A percentile compares a stretch with the other conserved stretches of the same genome.
phyloP scores from a whole-genome alignment of 2,797 vertebrate genomes.

The Hemibagrus guttatus region DNA sequence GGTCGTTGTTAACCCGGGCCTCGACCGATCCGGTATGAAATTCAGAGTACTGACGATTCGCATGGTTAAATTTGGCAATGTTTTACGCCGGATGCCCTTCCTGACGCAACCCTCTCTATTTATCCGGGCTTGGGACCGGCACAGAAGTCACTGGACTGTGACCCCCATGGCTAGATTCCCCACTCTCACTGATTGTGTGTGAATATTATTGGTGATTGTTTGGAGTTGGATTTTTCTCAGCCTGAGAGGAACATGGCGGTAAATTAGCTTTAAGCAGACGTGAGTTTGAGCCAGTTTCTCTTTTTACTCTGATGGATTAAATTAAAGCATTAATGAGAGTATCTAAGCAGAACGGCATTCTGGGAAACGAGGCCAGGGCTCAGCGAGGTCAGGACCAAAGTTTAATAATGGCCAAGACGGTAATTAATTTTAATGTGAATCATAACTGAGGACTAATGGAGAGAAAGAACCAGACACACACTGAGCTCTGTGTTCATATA shows the following conservation, averaged over 20 bases:
- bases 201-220: not conserved
- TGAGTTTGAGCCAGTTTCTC: not conserved
- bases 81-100: too few relatives aligned
- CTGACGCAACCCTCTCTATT: too few relatives aligned
- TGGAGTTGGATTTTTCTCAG: not conserved
- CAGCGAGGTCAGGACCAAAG: constrained; percentile 42
- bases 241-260: not conserved
- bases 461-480: constrained; percentile 15
- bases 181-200: too few relatives aligned
- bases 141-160: too few relatives aligned
- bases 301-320: constrained; percentile 44
- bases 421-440: constrained; percentile 61
- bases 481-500: not conserved
- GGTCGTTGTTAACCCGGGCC: too few relatives aligned
- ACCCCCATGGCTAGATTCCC: too few relatives aligned
- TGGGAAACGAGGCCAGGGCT: constrained; percentile 32
- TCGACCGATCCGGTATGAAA: too few relatives aligned
- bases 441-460: constrained; percentile 56
- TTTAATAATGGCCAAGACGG: constrained; percentile 47
- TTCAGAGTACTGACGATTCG: too few relatives aligned
- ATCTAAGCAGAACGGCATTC: constrained; percentile 31
- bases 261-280: not conserved
- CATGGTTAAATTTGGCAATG: too few relatives aligned
- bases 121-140: too few relatives aligned
- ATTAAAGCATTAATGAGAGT: constrained; percentile 47